phyloP scores from a whole-genome alignment of 2,888 invertebrate genomes.

The Chrysotoxum bicinctum region DNA sequence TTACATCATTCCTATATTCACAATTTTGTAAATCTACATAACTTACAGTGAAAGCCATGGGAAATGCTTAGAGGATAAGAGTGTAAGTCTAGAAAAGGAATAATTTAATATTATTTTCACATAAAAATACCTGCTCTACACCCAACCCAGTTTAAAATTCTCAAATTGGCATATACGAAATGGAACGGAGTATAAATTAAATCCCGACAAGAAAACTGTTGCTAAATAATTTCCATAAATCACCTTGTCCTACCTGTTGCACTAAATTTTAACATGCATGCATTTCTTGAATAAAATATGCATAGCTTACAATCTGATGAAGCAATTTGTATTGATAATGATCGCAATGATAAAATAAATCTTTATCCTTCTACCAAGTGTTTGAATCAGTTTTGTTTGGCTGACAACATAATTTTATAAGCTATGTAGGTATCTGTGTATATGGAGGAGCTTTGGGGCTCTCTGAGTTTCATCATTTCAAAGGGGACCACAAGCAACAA shows the following conservation, averaged over 20 bases:
- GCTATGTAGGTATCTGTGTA: too few relatives aligned
- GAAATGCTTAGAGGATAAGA: too few relatives aligned
- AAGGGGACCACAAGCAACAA: constrained; percentile 33
- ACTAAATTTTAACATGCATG: constrained; percentile 1
- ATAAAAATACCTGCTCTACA: too few relatives aligned
- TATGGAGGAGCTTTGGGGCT: neutral
- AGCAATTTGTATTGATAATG: constrained; percentile 69
- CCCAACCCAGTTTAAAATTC: too few relatives aligned
- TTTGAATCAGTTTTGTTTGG: constrained; percentile 12
- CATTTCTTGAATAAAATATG: constrained; percentile 21
- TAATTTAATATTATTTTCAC: too few relatives aligned
- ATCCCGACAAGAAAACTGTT: constrained; percentile 27
- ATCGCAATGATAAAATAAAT: constrained; percentile 69
- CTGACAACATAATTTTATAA: neutral
- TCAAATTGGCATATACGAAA: constrained; percentile 9
- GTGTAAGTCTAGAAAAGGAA: too few relatives aligned
- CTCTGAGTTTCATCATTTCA: constrained; percentile 30
- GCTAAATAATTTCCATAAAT: constrained; percentile 49
- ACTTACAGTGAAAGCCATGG: too few relatives aligned
- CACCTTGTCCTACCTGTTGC: constrained; percentile 38
- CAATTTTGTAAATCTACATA: too few relatives aligned
- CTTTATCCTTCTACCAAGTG: constrained; percentile 50
- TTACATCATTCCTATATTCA: too few relatives aligned
- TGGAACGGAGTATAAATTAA: constrained; percentile 38
- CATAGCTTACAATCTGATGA: constrained; percentile 46